These are phyloP conservation scores for Synanthedon formicaeformis DNA, from an alignment of 2,888 invertebrate genomes.

Conservation along the genomic window DNA sequence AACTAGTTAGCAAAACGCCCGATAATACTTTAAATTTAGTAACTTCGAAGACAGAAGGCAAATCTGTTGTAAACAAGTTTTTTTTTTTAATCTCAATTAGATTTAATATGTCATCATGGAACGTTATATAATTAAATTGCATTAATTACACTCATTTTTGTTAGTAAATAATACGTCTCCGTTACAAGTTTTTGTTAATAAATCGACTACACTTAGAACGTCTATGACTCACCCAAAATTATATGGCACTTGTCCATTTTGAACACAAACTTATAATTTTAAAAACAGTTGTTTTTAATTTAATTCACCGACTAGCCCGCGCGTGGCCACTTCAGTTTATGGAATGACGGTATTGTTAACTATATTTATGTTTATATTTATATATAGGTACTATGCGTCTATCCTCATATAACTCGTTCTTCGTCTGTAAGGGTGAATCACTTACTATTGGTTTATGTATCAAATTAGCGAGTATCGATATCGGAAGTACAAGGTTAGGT, in stretches of 20 bases:
- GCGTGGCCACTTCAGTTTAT: not conserved
- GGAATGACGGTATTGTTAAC: not conserved
- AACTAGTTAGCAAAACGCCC: too few species aligned
- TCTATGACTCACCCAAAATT: not conserved
- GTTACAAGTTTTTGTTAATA: not conserved
- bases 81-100: too few species aligned
- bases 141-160: too few species aligned
- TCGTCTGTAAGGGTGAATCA: constrained; percentile 1
- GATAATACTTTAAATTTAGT: too few species aligned
- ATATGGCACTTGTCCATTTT: not conserved
- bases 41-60: too few species aligned
- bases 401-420: constrained; percentile 4
- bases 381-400: constrained; percentile 2
- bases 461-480: not conserved
- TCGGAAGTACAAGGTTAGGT: not conserved
- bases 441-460: not conserved
- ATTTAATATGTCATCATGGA: too few species aligned
- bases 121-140: too few species aligned
- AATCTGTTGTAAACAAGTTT: too few species aligned
- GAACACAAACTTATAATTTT: not conserved
- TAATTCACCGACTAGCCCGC: not conserved
- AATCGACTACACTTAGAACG: not conserved
- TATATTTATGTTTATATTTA: constrained; percentile 3
- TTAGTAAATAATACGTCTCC: too few species aligned
- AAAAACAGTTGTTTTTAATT: too few species aligned